phyloP scores from a whole-genome alignment of 2,797 vertebrate species.

The Rhincodon typus region DNA sequence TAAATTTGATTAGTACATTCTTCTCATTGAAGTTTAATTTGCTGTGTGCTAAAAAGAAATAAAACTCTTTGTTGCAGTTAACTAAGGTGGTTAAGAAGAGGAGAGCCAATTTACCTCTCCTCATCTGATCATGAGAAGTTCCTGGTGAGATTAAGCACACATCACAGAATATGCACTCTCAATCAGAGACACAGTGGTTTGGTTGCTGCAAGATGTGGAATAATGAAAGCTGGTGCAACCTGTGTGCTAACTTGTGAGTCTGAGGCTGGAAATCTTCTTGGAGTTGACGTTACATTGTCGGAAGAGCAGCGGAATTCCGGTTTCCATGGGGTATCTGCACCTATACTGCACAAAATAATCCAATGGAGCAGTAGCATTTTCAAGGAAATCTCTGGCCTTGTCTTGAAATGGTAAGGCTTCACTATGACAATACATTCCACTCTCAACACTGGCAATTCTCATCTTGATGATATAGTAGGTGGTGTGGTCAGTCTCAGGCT shows the following conservation, averaged over 20 bases:
- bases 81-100: too few species aligned
- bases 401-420: not conserved
- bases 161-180: not conserved
- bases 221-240: not conserved
- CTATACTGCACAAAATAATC: not conserved
- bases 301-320: not conserved
- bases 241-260: not conserved
- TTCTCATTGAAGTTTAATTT: too few species aligned
- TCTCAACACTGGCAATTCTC: not conserved
- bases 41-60: too few species aligned
- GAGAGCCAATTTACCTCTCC: too few species aligned
- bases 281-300: not conserved
- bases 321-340: not conserved
- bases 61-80: too few species aligned
- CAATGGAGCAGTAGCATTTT: not conserved
- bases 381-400: not conserved
- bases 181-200: not conserved
- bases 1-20: too few species aligned
- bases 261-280: not conserved
- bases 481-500: not conserved
- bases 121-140: not conserved
- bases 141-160: not conserved
- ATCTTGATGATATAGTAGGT: not conserved
- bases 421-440: not conserved
- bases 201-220: not conserved